Base-by-base conservation (phyloP, 2,797 vertebrate genomes). In the Centroberyx gerrardi region DNA sequence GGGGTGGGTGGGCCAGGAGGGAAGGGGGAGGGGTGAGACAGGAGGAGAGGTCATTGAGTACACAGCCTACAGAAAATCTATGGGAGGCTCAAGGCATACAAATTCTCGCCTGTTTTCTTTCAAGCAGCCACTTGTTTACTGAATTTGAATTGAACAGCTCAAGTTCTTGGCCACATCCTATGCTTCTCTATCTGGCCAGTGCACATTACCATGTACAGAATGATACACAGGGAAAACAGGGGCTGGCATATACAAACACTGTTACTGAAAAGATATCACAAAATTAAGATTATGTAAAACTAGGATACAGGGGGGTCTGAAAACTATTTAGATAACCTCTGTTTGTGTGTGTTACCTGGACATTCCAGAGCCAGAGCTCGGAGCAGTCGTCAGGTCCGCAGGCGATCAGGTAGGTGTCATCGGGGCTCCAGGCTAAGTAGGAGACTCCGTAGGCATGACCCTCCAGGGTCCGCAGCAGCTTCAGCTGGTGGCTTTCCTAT, bases 331-430 rank as follows among this genome's bases (percentile, higher is more conserved):
- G 12, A 44, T 14, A 14, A 14, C 42, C 14, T 29, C 8, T 12
- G 8, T 14, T 42, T 5, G 53, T 2, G 12, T 60, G 44, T 15
- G 4, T 68, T 93, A 99, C 98, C 95, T 98, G 98, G 89, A 99
- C 95, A 82, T 98, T 99, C 98, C 98, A 99, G 79, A 99, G 97
- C 98, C 98, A 99, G 73, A 99, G 97, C 90, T 99, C 98, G 38
- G 98, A 99, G 94, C 98, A 99, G 95, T 99, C 98, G 74, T 99
- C 98, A 14, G 98, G 98, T 78, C 98, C 98, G 84, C 98, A 99
- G 78, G 98, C 98, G 79, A 99, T 97, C 90, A 99, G 95, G 89
- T 98, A 98, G 89, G 95, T 96, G 91, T 99, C 98, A 62, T 99
- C 98, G 0, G 98, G 98, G 92, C 98, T 99, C 98, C 98, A 99